These are phyloP conservation scores for Drosophila nigrodunni DNA, from an alignment of 1,140 invertebrate genomes.

Conservation along the genomic window DNA sequence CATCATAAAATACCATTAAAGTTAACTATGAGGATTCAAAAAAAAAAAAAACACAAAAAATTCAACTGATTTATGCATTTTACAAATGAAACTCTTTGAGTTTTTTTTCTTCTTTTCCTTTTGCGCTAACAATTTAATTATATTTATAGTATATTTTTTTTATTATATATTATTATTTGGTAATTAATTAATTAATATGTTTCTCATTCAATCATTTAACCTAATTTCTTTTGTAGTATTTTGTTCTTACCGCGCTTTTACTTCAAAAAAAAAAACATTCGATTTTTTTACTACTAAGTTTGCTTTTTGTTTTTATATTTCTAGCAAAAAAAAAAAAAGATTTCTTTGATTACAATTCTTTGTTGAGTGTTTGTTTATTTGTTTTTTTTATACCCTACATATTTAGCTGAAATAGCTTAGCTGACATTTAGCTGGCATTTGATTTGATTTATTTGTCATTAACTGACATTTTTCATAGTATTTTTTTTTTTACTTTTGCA, in stretches of 20 bases:
- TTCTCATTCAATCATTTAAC: slow-evolving; percentile 33
- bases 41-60: slow-evolving; percentile 29
- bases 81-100: slow-evolving; percentile 77
- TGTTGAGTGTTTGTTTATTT: not conserved
- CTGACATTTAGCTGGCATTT: slow-evolving; percentile 35
- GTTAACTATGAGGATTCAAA: slow-evolving; percentile 27
- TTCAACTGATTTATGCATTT: slow-evolving; percentile 49
- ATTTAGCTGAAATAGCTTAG: slow-evolving; percentile 15
- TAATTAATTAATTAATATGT: slow-evolving; percentile 45
- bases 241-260: slow-evolving; percentile 46
- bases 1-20: slow-evolving; percentile 6
- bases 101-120: slow-evolving; percentile 19
- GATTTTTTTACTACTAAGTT: slow-evolving; percentile 52
- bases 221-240: slow-evolving; percentile 45
- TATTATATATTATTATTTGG: slow-evolving; percentile 35
- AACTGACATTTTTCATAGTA: slow-evolving; percentile 18
- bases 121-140: slow-evolving; percentile 41
- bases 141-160: slow-evolving; percentile 16
- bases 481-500: slow-evolving; percentile 23
- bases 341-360: slow-evolving; percentile 39
- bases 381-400: slow-evolving; percentile 31
- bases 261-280: slow-evolving; percentile 55
- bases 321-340: slow-evolving; percentile 56
- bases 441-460: slow-evolving; percentile 53
- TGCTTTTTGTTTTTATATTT: slow-evolving; percentile 6